Conservation (phyloP, 2,113 vertebrate genomes). For the Gulo gulo region DNA sequence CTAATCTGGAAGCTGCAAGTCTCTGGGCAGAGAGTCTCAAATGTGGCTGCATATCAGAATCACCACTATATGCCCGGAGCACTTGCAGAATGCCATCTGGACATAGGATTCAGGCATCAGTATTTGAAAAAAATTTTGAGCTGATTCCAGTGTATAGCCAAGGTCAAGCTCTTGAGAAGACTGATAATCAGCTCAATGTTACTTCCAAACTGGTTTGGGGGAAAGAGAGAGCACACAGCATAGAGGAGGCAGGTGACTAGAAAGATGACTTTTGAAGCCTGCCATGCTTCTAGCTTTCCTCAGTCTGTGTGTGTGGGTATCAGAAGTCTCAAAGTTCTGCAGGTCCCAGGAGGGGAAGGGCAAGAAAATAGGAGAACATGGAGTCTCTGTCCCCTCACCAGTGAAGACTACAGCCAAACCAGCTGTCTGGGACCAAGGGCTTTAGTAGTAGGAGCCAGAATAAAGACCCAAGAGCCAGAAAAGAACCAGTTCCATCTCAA, state of each 20-base stretch:
- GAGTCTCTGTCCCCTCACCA: background rate
- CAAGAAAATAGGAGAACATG: background rate
- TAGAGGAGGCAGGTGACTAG: background rate
- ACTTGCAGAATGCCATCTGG: background rate
- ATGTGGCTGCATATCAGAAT: background rate
- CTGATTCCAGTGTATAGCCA: background rate
- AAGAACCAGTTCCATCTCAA: background rate
- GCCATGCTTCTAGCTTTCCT: background rate
- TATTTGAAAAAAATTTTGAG: background rate
- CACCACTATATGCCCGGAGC: background rate
- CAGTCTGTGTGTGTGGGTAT: background rate
- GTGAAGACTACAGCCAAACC: background rate
- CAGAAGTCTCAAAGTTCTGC: background rate
- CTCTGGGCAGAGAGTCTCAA: background rate
- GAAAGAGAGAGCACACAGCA: background rate
- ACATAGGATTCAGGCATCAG: background rate
- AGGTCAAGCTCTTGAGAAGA: background rate
- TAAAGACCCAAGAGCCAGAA: background rate
- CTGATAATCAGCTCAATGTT: background rate
- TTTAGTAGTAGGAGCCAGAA: background rate
- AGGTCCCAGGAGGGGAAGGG: background rate
- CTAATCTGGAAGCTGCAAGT: background rate
- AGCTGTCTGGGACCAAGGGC: background rate
- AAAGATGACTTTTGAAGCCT: background rate
- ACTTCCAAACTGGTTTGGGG: background rate